phyloP scores from a whole-genome alignment of 1,140 invertebrate species.

The Lerema accius region DNA sequence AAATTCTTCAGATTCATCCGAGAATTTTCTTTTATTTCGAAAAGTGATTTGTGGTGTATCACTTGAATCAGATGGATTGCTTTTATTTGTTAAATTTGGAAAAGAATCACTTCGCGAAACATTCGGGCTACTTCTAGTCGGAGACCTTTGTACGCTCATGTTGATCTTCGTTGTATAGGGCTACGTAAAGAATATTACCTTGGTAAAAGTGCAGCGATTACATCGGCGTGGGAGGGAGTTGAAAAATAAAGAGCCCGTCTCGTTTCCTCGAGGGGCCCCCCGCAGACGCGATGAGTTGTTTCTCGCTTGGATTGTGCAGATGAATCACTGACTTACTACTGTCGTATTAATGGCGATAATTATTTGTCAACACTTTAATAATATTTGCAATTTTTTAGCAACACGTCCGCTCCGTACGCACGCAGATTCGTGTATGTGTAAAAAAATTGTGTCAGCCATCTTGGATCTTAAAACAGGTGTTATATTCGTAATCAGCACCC shows the following conservation, averaged over 20 bases:
- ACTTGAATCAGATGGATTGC: no score
- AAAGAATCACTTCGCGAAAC: no score
- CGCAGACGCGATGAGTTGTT: neutral
- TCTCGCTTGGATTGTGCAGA: slow-evolving; percentile 4
- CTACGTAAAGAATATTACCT: neutral
- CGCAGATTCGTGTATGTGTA: no score
- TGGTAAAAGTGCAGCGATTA: neutral
- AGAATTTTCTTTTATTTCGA: slow-evolving; percentile 18
- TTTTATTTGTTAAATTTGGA: no score
- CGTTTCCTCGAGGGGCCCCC: slow-evolving; percentile 13
- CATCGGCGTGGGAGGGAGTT: neutral
- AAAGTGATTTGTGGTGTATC: slow-evolving; percentile 9
- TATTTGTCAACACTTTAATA: slow-evolving; percentile 9
- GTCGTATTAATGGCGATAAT: neutral
- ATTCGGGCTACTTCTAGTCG: no score
- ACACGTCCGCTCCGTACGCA: slow-evolving; percentile 18
- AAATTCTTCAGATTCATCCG: slow-evolving; percentile 10
- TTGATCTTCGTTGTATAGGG: slow-evolving; percentile 7
- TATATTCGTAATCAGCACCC: no score
- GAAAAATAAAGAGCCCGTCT: slow-evolving; percentile 19
- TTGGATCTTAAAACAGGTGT: no score
- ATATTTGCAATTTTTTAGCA: slow-evolving; percentile 3
- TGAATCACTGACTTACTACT: neutral
- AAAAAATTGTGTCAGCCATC: no score
- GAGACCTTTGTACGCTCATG: slow-evolving; percentile 24